Evolutionary conservation across 1,140 invertebrate species (phyloP).

Genomic region (Samia ricini): DNA sequence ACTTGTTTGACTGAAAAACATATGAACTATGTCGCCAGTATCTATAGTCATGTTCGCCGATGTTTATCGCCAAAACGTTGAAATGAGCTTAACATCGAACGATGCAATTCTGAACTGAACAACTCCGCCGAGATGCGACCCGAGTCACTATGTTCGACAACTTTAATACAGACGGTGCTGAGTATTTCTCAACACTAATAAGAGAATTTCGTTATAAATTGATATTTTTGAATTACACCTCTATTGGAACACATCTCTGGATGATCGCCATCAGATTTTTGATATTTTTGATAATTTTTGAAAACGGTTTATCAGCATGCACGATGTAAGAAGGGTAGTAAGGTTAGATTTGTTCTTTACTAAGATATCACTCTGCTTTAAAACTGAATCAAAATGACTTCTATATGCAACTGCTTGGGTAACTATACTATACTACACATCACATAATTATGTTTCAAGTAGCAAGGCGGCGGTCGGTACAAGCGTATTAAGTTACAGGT

Average conservation of each 20-base stretch:
- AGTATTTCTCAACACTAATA: not conserved
- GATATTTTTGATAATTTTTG: too few relatives aligned
- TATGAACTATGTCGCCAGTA: not conserved
- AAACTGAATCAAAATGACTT: too few relatives aligned
- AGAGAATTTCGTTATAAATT: too few relatives aligned
- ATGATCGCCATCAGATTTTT: too few relatives aligned
- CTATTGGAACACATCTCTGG: too few relatives aligned
- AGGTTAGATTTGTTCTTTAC: too few relatives aligned
- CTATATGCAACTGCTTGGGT: too few relatives aligned
- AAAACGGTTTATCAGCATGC: too few relatives aligned
- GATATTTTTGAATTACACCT: too few relatives aligned
- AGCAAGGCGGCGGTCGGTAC: not conserved
- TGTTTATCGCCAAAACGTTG: slow-evolving; percentile 24
- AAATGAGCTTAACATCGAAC: slow-evolving; percentile 3
- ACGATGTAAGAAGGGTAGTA: too few relatives aligned
- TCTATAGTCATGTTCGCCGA: slow-evolving; percentile 26
- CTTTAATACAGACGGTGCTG: not conserved
- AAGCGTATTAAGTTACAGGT: not conserved
- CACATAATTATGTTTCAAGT: not conserved
- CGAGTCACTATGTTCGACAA: not conserved
- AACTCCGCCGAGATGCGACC: not conserved
- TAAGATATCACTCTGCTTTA: too few relatives aligned
- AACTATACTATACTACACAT: not conserved
- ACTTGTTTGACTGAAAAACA: not conserved
- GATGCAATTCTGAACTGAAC: slow-evolving; percentile 2